Conservation (phyloP, 1,140 invertebrate species). For the Diorhabda carinulata region DNA sequence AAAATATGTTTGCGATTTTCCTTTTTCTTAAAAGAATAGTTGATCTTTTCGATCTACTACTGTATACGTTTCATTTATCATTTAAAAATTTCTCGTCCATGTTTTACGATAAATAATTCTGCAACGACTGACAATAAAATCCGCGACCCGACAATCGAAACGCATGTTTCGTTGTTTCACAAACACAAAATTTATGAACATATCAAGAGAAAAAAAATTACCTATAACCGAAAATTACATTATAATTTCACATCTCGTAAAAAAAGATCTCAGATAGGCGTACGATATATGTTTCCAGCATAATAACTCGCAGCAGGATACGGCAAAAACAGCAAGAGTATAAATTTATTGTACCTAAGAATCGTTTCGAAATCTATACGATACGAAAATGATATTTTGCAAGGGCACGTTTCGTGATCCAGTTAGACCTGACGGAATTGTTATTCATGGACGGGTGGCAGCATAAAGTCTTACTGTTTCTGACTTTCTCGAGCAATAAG, state of each 20-base stretch:
- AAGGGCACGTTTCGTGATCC: conserved; percentile 19
- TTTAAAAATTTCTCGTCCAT: too few species aligned
- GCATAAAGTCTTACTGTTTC: conserved; percentile 22
- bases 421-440: conserved; percentile 23
- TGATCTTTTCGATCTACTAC: too few species aligned
- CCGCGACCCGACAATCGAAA: background rate
- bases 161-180: background rate
- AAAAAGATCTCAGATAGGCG: conserved; percentile 4
- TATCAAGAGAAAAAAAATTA: conserved; percentile 5
- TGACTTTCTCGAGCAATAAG: conserved; percentile 14
- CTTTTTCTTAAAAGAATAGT: too few species aligned
- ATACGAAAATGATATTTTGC: conserved; percentile 26
- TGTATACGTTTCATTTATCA: too few species aligned
- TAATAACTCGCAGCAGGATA: background rate
- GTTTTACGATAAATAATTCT: too few species aligned
- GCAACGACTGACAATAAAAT: background rate
- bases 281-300: conserved; percentile 2
- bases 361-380: conserved; percentile 12
- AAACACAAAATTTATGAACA: conserved; percentile 11
- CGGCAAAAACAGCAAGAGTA: conserved; percentile 2
- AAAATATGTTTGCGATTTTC: too few species aligned
- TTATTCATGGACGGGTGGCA: conserved; percentile 24
- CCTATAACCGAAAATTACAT: conserved; percentile 10
- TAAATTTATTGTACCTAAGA: conserved; percentile 14
- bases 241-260: conserved; percentile 17